Evolutionary conservation across 92 coral and sea anemone genomes (phyloP).

Genomic region (Palythoa grandis): DNA sequence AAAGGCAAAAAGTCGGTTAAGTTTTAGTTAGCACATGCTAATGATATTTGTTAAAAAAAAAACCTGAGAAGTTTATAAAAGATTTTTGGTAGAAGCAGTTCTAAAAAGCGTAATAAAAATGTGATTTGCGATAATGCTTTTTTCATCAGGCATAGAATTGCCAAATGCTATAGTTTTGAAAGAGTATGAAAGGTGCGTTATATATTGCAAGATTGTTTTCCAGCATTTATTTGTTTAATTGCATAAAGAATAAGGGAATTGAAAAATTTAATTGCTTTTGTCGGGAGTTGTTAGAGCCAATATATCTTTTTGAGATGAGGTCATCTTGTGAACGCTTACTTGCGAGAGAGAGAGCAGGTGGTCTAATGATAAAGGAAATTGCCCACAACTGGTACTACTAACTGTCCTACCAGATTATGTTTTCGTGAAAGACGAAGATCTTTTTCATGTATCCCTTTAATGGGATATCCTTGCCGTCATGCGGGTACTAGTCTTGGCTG

Average conservation of each 20-base stretch:
- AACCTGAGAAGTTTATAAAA: neutral
- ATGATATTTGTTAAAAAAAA: neutral
- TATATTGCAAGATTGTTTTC: neutral
- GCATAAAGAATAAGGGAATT: neutral
- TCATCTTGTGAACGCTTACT: slow-evolving; percentile 3
- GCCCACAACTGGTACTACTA: slow-evolving; percentile 8
- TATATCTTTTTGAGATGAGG: slow-evolving; percentile 17
- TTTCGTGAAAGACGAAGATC: neutral
- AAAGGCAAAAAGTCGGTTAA: neutral
- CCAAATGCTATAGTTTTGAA: neutral
- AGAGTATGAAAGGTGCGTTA: neutral
- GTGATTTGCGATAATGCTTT: neutral
- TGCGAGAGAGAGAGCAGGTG: slow-evolving; percentile 26
- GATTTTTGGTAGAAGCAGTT: neutral
- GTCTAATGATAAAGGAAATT: slow-evolving; percentile 5
- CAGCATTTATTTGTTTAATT: neutral
- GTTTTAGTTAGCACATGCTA: neutral
- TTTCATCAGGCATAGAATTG: neutral
- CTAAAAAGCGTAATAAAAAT: neutral
- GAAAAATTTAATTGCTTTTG: neutral
- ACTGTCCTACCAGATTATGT: slow-evolving; percentile 20
- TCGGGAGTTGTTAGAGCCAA: neutral
- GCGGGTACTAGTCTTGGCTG: slow-evolving; percentile 4
- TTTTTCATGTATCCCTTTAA: slow-evolving; percentile 27
- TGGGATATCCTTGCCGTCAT: slow-evolving; percentile 24